Evolutionary conservation across 2,113 vertebrate species (phyloP).

Genomic region (Toxotes jaculatrix): DNA sequence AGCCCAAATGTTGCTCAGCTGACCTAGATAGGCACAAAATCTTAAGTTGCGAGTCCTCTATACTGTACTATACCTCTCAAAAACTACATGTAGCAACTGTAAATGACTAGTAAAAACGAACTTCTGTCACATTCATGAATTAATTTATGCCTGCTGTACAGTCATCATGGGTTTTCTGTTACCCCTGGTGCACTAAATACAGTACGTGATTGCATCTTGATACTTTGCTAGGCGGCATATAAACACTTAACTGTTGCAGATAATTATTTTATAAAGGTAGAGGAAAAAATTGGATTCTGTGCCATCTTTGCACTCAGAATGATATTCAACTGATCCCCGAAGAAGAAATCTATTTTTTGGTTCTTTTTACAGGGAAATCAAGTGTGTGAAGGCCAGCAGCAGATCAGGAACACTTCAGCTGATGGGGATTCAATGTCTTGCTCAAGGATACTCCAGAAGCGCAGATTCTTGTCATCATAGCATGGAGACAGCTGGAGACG

Average conservation of each 20-base stretch:
- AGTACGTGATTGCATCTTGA: not conserved
- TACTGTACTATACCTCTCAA: not conserved
- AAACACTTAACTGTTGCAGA: not conserved
- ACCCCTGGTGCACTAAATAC: not conserved
- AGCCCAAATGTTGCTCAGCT: slow-evolving; percentile 71
- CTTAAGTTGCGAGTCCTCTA: slow-evolving; percentile 27
- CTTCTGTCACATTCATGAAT: not conserved
- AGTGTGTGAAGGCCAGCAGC: not conserved
- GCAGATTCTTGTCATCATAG: slow-evolving; percentile 15
- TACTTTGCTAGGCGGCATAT: not conserved
- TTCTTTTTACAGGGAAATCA: not conserved
- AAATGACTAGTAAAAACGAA: slow-evolving; percentile 10
- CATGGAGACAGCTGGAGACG: not conserved
- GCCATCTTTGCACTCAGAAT: not conserved
- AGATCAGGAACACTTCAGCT: not conserved
- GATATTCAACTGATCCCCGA: slow-evolving; percentile 1
- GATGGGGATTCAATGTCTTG: slow-evolving; percentile 11
- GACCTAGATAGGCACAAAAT: slow-evolving; percentile 77
- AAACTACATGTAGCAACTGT: not conserved
- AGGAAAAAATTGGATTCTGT: not conserved
- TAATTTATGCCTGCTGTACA: not conserved
- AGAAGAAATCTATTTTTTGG: not conserved
- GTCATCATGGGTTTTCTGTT: not conserved
- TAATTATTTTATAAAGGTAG: too few species aligned
- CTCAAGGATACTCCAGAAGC: slow-evolving; percentile 25